Evolutionary conservation across 35 echinoderm and acorn worm genomes (phyloP).

Genomic region (Apostichopus japonicus): DNA sequence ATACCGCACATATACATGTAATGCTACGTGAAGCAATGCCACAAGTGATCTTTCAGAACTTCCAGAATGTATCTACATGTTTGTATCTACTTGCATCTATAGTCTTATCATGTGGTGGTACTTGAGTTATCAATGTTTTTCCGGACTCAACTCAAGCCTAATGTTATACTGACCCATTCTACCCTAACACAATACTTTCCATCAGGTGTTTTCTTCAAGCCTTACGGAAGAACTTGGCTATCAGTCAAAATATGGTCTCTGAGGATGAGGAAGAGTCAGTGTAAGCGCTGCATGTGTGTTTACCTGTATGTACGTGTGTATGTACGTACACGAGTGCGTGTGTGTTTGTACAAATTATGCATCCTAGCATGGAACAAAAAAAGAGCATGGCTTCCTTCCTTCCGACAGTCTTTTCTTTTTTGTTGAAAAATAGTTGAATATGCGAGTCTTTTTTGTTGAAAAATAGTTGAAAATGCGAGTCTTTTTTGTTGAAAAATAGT

Average conservation of each 20-base stretch:
- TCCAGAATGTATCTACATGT: too few species aligned
- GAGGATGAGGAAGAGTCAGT: slow-evolving; percentile 26
- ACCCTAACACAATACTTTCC: neutral
- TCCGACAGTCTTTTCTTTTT: neutral
- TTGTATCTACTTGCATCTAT: too few species aligned
- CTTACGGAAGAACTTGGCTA: slow-evolving; percentile 20
- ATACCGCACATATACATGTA: too few species aligned
- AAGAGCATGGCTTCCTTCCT: neutral
- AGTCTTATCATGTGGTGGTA: too few species aligned
- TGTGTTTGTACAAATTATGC: neutral
- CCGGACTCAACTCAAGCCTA: too few species aligned
- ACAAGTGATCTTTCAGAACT: too few species aligned
- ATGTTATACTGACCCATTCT: neutral
- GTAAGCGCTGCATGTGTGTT: neutral
- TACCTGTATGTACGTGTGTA: neutral
- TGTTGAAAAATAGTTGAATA: too few species aligned
- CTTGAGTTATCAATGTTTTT: too few species aligned
- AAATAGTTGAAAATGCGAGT: too few species aligned
- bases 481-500: too few species aligned
- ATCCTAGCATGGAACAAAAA: slow-evolving; percentile 29
- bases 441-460: too few species aligned
- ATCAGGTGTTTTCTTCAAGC: slow-evolving; percentile 42
- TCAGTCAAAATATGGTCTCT: slow-evolving; percentile 25
- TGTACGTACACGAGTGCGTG: neutral
- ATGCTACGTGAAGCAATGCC: too few species aligned